Evolutionary conservation across 2,888 invertebrate genomes (phyloP), one percentile per base, ranked within the genome.

Genomic region (Habroteleia sp.): DNA sequence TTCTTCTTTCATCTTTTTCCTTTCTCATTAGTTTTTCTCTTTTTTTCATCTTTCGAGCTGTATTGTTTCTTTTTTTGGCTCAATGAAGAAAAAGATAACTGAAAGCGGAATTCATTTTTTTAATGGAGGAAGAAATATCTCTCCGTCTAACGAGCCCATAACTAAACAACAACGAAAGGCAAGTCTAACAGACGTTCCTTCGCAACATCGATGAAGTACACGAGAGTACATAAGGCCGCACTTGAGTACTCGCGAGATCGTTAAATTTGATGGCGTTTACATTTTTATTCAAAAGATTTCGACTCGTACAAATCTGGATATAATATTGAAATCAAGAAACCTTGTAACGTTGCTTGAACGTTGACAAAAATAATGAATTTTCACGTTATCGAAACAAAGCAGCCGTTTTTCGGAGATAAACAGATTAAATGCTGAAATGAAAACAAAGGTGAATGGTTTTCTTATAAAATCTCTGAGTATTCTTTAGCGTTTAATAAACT

Each of bases 41-140:
- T 16, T 16, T 37, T 37, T 10, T n/a, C 2, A 5, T 16, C 1
- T 5, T 35, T n/a, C 37, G 1, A 16, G n/a, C 16, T n/a, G n/a
- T 5, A 16, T 16, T 37, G 17, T 37, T 37, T 46, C 46, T 46
- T 46, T 16, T 16, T n/a, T 27, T 25, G 50, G 41, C 44, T 0
- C 23, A 37, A 14, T 6, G 50, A 44, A 17, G 13, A 31, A 16
- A 25, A 63, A 54, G 52, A 35, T 52, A 35, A 50, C 37, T 48
- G 58, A 77, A 75, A 74, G 60, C 77, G 78, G 80, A 83, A 84
- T 84, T 85, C 84, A 85, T 85, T 85, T 84, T 81, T 84, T 83
- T 85, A 85, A 85, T 85, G 85, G 85, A 83, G 80, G 81, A 81
- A 82, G 82, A 77, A 83, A 80, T 82, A 84, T 83, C 77, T 76